phyloP scores from a whole-genome alignment of 2,113 vertebrate genomes.

The Tragelaphus imberbis region DNA sequence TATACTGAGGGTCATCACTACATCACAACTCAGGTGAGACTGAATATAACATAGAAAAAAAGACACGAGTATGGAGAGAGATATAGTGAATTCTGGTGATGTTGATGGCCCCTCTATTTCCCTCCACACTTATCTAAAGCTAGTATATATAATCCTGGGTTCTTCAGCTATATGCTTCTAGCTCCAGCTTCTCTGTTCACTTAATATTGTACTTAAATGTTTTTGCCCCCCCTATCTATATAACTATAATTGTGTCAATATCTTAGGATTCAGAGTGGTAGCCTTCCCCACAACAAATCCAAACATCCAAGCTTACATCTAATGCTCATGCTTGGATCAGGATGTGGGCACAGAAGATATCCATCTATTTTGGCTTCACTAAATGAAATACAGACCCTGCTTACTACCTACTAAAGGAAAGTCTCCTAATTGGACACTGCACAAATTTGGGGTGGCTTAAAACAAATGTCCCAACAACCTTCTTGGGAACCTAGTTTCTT shows the following conservation, averaged over 20 bases:
- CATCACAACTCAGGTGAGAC: background rate
- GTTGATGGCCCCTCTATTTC: rapidly evolving
- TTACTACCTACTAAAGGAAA: background rate
- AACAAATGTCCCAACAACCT: background rate
- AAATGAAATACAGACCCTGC: background rate
- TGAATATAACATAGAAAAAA: background rate
- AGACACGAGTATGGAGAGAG: background rate
- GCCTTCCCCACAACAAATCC: too few relatives aligned
- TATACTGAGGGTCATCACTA: background rate
- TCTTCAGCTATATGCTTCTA: background rate
- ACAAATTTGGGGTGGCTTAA: background rate
- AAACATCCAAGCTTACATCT: background rate
- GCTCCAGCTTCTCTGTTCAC: background rate
- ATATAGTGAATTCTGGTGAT: background rate
- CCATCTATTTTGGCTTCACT: background rate
- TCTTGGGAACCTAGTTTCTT: background rate
- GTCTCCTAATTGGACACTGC: background rate
- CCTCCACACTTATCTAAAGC: background rate
- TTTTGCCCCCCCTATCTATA: background rate
- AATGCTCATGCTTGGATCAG: background rate
- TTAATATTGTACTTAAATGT: background rate
- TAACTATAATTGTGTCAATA: background rate
- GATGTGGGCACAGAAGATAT: background rate
- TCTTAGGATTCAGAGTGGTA: background rate
- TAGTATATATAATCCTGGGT: background rate